Evolutionary conservation across 2,113 vertebrate genomes (phyloP).

Genomic region (Hirundichthys speculiger): DNA sequence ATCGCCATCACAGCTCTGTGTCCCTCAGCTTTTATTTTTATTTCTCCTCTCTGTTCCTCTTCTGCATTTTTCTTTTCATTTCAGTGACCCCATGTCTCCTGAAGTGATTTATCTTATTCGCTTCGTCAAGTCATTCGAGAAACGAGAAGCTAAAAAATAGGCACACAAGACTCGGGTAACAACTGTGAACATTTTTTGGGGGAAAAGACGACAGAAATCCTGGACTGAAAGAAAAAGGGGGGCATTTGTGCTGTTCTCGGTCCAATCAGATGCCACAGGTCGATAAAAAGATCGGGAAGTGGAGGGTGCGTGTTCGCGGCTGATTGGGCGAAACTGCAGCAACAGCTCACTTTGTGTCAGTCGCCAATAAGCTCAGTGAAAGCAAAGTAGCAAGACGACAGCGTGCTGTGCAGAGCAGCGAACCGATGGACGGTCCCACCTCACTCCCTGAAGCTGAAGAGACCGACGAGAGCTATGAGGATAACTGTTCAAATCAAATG

Average conservation of each 20-base stretch:
- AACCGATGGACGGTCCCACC: not conserved
- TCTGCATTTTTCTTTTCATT: not conserved
- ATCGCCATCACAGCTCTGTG: slow-evolving; percentile 2
- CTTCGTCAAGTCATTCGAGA: not conserved
- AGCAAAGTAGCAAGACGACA: slow-evolving; percentile 44
- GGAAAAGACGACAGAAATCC: slow-evolving; percentile 8
- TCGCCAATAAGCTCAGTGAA: slow-evolving; percentile 38
- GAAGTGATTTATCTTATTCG: slow-evolving; percentile 19
- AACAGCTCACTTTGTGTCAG: slow-evolving; percentile 40
- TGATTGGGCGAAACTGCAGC: slow-evolving; percentile 34
- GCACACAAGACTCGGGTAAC: not conserved
- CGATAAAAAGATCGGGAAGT: slow-evolving; percentile 53
- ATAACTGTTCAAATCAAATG: too few species aligned
- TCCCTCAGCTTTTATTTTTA: not conserved
- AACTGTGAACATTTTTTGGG: slow-evolving; percentile 33
- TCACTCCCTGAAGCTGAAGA: too few species aligned
- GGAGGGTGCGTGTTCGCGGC: slow-evolving; percentile 26
- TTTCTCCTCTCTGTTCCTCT: not conserved
- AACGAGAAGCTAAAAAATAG: not conserved
- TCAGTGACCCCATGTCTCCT: slow-evolving; percentile 5
- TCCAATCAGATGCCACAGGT: slow-evolving; percentile 48
- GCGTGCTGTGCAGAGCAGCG: slow-evolving; percentile 26
- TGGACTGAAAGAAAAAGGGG: slow-evolving; percentile 28
- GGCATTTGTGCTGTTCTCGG: slow-evolving; percentile 10
- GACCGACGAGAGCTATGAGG: too few species aligned